Base-by-base conservation (phyloP, 2,113 vertebrate genomes). In the Sebastes schlegelii region DNA sequence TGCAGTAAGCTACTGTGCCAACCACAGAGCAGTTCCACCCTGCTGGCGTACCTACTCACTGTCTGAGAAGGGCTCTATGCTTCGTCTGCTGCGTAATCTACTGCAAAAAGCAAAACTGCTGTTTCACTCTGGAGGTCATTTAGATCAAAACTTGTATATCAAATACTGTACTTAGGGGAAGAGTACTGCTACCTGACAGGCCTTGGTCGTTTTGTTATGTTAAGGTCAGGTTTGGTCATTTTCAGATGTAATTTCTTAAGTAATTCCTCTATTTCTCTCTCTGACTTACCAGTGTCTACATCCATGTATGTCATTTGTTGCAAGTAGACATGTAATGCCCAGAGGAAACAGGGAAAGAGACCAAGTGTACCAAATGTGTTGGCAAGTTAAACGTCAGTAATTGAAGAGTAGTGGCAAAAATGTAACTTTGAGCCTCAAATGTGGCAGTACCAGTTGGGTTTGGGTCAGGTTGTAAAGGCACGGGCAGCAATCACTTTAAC, bases 11-110 rank as follows among this genome's bases (percentile, higher is more conserved):
- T 62, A 11, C 64, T 0, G 19, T 77, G 64, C 61, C 5, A 76
- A 84, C 74, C 83, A 63, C 86, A 87, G 60, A 82, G 77, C 55
- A 54, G 73, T 80, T 79, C 79, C 81, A 42, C 88, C 79, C 85
- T 82, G 80, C 40, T 6, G 34, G 70, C 6, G 2, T 77, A 73
- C 75, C 77, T 62, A 51, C 83, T 58, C 74, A 34, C 76, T 61
- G 23, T 85, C 78, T 77, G 58, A 40, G 45, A 64, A 46, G 34
- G n/a, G 8, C 62, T 54, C 5, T 17, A 5, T 16, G n/a, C 23
- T 8, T 13, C 52, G 19, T 68, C 51, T 78, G n/a, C 62, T 84
- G 52, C 48, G 19, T 61, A 42, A 70, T 74, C 45, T 26, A 10
- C 48, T 77, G 48, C 34, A 63, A 40, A 43, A 40, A 45, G 9